Percentiles rank a stretch among this genome's conserved stretches.
Evolutionary conservation across 2,797 vertebrate species (phyloP).

Genomic region (Pogoniulus pusillus): DNA sequence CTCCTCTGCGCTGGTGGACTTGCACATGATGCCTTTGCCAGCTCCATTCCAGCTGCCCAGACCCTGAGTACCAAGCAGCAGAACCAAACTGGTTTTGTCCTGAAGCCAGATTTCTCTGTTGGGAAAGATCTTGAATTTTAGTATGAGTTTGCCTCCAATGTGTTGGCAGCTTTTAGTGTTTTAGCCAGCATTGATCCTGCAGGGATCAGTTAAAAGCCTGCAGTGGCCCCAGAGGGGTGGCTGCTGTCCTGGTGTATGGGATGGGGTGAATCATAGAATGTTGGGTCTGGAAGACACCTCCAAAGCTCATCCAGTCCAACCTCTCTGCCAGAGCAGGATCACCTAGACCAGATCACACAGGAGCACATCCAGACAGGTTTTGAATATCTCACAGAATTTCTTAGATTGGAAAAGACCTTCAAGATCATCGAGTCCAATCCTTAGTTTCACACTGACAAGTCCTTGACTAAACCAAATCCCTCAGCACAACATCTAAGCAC

Average conservation of each 20-base stretch:
- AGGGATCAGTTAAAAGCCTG: background rate
- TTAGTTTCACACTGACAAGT: no score
- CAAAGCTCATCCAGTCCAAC: no score
- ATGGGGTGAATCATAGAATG: background rate
- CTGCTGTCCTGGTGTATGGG: background rate
- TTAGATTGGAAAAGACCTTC: no score
- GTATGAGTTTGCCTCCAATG: background rate
- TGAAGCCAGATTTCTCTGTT: background rate
- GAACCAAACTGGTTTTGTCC: background rate
- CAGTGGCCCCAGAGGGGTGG: fast-evolving
- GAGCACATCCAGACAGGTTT: no score
- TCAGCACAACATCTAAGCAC: no score
- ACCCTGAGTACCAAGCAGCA: background rate
- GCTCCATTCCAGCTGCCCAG: background rate
- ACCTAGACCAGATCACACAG: no score
- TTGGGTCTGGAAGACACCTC: no score
- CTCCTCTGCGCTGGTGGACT: background rate
- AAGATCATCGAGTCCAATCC: no score
- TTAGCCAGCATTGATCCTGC: background rate
- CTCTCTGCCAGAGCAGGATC: no score
- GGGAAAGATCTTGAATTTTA: background rate
- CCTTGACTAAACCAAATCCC: no score
- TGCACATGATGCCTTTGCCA: background rate
- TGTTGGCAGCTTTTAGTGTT: background rate
- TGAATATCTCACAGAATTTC: no score